phyloP scores from a whole-genome alignment of 2,888 invertebrate genomes.

The Melikaiella ostensackeni region DNA sequence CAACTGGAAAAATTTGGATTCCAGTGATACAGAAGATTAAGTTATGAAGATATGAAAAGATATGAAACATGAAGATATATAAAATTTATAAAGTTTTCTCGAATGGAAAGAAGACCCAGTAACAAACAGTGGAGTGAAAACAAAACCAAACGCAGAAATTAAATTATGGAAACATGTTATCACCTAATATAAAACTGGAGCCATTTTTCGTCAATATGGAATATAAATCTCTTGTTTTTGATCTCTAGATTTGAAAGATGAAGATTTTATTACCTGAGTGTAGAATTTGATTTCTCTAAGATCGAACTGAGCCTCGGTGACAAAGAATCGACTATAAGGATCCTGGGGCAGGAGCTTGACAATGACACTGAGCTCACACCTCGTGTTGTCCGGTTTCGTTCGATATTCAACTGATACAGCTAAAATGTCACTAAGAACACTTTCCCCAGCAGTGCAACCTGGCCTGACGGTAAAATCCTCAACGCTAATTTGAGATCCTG shows the following conservation, averaged over 20 bases:
- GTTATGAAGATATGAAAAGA: no score
- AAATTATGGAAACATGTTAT: no score
- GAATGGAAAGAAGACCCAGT: no score
- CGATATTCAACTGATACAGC: slow-evolving; percentile 86
- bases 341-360: slow-evolving; percentile 88
- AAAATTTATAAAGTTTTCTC: no score
- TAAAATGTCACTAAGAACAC: slow-evolving; percentile 87
- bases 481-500: slow-evolving; percentile 72
- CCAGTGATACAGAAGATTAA: no score
- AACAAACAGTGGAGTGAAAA: no score
- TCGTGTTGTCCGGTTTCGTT: slow-evolving; percentile 73
- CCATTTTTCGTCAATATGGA: background rate
- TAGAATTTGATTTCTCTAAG: slow-evolving; percentile 90
- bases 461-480: slow-evolving; percentile 79
- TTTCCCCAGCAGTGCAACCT: slow-evolving; percentile 83
- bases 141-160: no score
- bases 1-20: no score
- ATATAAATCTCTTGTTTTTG: background rate
- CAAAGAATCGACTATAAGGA: slow-evolving; percentile 88
- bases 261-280: slow-evolving; percentile 81
- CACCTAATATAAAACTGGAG: no score
- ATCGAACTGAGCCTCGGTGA: slow-evolving; percentile 90
- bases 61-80: no score
- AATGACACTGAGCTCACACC: slow-evolving; percentile 79
- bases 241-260: background rate